Percentiles rank a stretch among this genome's conserved stretches.
Evolutionary conservation across 2,113 vertebrate genomes (phyloP).

Genomic region (Harpagus bidentatus): DNA sequence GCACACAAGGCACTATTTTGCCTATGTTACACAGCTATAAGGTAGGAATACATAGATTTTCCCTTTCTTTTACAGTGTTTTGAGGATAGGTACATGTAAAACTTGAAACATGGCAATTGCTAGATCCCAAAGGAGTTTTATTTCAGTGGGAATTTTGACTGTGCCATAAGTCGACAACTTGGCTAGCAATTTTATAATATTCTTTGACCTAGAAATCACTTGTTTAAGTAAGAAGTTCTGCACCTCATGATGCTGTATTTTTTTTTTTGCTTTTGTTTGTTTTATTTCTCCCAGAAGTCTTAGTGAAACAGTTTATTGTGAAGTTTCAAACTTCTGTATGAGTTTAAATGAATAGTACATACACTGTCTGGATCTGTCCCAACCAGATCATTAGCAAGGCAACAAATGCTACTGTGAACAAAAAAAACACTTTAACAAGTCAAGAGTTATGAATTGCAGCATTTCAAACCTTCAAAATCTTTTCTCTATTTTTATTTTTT

Average conservation of each 20-base stretch:
- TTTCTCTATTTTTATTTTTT: background rate
- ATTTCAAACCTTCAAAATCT: constrained; percentile 8
- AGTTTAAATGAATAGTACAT: background rate
- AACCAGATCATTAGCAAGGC: background rate
- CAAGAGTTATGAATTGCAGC: background rate
- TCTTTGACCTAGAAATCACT: background rate
- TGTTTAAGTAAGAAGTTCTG: background rate
- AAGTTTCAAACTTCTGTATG: background rate
- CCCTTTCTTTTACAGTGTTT: background rate
- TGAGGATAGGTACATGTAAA: background rate
- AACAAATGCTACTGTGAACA: background rate
- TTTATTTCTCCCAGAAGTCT: background rate
- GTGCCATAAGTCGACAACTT: background rate
- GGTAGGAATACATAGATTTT: background rate
- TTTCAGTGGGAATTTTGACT: background rate
- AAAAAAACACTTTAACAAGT: background rate
- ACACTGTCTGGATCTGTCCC: background rate
- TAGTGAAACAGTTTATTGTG: background rate
- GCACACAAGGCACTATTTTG: background rate
- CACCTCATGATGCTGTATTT: background rate
- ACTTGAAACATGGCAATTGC: background rate
- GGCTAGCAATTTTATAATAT: background rate
- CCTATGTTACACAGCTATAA: background rate
- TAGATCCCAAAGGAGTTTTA: background rate
- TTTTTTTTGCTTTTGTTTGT: background rate